Base-by-base conservation (phyloP, 2,888 invertebrate genomes). In the Monochamus alternatus region DNA sequence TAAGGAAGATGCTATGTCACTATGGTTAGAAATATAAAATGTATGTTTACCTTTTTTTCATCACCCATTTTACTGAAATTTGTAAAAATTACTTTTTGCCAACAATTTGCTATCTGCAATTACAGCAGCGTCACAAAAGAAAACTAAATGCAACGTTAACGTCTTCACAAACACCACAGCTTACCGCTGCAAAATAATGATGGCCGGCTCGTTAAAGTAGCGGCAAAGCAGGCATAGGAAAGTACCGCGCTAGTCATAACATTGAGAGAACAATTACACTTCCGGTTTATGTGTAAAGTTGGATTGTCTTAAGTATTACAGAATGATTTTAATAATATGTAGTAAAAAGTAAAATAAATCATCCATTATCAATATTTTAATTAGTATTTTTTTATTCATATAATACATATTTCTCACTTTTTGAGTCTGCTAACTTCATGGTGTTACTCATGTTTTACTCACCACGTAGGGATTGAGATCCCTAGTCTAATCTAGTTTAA, bases 1-100 rank as follows among this genome's bases (percentile, higher is more conserved):
- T 38, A 38, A 7, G 5, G 38, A 38, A 69, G 65, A 75, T 78
- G 73, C 78, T 82, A 80, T 80, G 80, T 82, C 82, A 82, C 81
- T 81, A 83, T 81, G 84, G 82, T 83, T 81, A 81, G 78, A 80
- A 76, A 58, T 58, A 75, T 79, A 73, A 79, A 77, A 76, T 75
- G 65, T 78, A 72, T 32, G 68, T 73, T 83, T 86, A 87, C 87
- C 86, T 87, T 87, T 78, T 87, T 87, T 77, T 87, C 87, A 71
- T 87, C 87, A 75, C 86, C 86, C 87, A 87, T 87, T 82, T 80
- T 85, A 66, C 59, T 69, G 64, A 76, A 80, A 78, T 80, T 80
- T 79, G 69, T 66, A 65, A 72, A 75, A 71, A 77, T n/a, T 44
- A 14, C n/a, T 58, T 32, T 32, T 60, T 60, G 71, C 58, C 66